A percentile compares a stretch with the other conserved stretches of the same genome.
Evolutionary conservation across 2,113 vertebrate genomes (phyloP).

Genomic region (Hypocryptadius cinnamomeus): DNA sequence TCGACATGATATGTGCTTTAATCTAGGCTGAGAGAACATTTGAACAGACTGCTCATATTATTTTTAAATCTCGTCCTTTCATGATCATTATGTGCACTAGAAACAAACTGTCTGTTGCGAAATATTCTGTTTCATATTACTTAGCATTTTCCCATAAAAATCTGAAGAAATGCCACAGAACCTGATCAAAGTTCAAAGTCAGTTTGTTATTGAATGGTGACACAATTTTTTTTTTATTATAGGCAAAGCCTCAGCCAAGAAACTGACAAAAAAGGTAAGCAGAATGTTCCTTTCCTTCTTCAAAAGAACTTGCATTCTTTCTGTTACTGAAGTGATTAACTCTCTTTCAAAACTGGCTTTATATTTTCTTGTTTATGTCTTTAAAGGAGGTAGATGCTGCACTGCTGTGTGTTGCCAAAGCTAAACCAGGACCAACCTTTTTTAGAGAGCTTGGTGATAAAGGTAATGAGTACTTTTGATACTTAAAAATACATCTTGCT

Average conservation of each 20-base stretch:
- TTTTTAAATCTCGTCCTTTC: constrained; percentile 13
- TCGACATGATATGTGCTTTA: neutral
- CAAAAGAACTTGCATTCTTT: constrained; percentile 42
- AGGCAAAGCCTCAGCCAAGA: constrained; percentile 74
- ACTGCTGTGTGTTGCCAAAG: constrained; percentile 69
- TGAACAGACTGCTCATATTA: constrained; percentile 15
- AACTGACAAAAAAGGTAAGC: constrained; percentile 74
- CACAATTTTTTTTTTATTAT: constrained; percentile 1
- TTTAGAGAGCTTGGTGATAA: constrained; percentile 91
- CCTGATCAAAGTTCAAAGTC: constrained; percentile 55
- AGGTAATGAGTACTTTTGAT: constrained; percentile 68
- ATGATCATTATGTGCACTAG: constrained; percentile 12
- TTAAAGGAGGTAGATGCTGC: constrained; percentile 81
- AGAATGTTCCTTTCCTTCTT: neutral
- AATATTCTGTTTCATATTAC: constrained; percentile 57
- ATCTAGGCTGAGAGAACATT: neutral
- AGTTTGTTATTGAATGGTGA: constrained; percentile 39
- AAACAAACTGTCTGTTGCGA: constrained; percentile 18
- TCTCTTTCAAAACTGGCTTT: constrained; percentile 26
- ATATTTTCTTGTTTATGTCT: constrained; percentile 51
- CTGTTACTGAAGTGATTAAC: neutral
- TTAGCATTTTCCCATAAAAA: constrained; percentile 40
- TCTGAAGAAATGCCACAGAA: constrained; percentile 42
- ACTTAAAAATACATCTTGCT: neutral
- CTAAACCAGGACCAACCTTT: constrained; percentile 73